Percentiles rank a stretch among this genome's conserved stretches.
Evolutionary conservation across 1,140 invertebrate species (phyloP).

Genomic region (Melitaea cinxia): DNA sequence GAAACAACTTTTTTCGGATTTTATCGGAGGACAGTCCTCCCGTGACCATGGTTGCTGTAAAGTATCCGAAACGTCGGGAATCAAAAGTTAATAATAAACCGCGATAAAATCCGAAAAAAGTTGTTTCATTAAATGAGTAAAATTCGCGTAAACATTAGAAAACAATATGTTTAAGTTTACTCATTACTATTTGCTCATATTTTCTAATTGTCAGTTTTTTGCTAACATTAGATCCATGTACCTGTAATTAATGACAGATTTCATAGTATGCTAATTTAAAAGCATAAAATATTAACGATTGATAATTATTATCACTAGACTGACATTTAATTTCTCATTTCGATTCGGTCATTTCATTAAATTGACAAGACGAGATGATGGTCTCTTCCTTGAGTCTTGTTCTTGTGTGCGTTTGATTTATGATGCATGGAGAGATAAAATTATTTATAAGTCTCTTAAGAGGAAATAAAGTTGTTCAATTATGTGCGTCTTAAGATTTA

Average conservation of each 20-base stretch:
- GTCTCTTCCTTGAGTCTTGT: neutral
- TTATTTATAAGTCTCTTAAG: neutral
- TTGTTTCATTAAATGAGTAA: no score
- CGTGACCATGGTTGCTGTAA: no score
- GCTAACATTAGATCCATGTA: no score
- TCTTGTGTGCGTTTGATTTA: neutral
- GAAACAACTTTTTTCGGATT: no score
- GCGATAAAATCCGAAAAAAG: no score
- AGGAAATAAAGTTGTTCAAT: neutral
- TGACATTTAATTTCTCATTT: constrained; percentile 17
- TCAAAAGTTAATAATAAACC: no score
- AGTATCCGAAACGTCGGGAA: no score
- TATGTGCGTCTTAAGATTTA: neutral
- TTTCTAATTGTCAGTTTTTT: no score
- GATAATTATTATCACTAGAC: constrained; percentile 4
- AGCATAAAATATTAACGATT: neutral
- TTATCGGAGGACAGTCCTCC: no score
- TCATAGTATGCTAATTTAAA: neutral
- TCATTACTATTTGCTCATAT: no score
- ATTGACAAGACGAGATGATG: constrained; percentile 10
- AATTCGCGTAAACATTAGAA: no score
- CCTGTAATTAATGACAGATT: neutral
- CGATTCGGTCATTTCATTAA: constrained; percentile 7
- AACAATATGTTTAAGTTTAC: no score
- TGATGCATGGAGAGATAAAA: neutral